A percentile compares a stretch with the other conserved stretches of the same genome.
phyloP scores from a whole-genome alignment of 2,113 vertebrate species.

The Synodontis membranacea region DNA sequence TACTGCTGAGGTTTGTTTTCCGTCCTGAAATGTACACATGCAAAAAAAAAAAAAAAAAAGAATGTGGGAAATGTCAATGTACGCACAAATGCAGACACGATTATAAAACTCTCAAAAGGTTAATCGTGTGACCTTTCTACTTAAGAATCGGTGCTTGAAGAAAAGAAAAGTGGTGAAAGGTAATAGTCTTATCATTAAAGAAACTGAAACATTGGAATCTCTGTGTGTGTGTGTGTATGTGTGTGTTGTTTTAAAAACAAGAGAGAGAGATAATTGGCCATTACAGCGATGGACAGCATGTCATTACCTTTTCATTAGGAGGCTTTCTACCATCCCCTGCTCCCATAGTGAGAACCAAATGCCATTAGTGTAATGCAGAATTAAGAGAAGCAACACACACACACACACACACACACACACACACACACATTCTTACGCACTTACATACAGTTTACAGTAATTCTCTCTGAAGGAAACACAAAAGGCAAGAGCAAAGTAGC shows the following conservation, averaged over 20 bases:
- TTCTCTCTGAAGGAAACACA: slow-evolving; percentile 28
- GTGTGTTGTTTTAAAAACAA: slow-evolving; percentile 10
- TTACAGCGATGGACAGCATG: slow-evolving; percentile 54
- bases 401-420: slow-evolving; percentile 34
- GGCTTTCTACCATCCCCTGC: slow-evolving; percentile 41
- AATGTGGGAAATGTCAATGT: not conserved
- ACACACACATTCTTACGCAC: not conserved
- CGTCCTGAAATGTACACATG: not conserved
- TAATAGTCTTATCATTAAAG: slow-evolving; percentile 41
- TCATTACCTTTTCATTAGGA: slow-evolving; percentile 61
- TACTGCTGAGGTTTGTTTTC: not conserved
- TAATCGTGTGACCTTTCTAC: not conserved
- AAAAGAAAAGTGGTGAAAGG: slow-evolving; percentile 19
- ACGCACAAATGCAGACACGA: slow-evolving; percentile 24
- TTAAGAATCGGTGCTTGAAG: slow-evolving; percentile 13
- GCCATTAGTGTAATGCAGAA: slow-evolving; percentile 58
- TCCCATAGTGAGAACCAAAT: slow-evolving; percentile 23
- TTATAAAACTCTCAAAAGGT: slow-evolving; percentile 2
- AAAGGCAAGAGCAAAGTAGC: not conserved
- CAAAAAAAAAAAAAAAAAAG: not conserved
- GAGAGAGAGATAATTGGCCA: slow-evolving; percentile 55
- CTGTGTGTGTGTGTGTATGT: not conserved
- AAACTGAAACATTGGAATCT: not conserved
- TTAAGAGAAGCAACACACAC: slow-evolving; percentile 48
- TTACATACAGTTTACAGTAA: slow-evolving; percentile 10